Evolutionary conservation across 2,888 invertebrate genomes (phyloP), one percentile per base, ranked within the genome.

Genomic region (Incurvaria masculella): DNA sequence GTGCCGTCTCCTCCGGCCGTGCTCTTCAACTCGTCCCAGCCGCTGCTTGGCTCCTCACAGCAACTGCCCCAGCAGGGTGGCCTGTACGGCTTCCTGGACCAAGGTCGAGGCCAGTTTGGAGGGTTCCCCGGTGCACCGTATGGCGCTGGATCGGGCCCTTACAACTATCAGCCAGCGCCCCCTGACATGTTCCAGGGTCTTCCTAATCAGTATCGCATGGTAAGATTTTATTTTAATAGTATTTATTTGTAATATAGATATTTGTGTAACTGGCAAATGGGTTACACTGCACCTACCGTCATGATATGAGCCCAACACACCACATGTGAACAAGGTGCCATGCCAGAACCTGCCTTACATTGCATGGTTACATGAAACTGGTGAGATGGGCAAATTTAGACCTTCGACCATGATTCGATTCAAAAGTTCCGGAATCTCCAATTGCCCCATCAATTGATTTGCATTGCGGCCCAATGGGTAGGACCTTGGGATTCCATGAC

Each of bases 1-100:
- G 89, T 92, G 21, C 91, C 94, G 53, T 93, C 94, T 26, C 93
- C 92, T 47, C 93, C 94, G 17, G 88, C 90, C 14, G 88, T 92
- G 47, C 75, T 90, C 51, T 91, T 88, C 62, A 91, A 91, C 65
- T 88, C 91, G 23, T 86, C 90, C 42, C 86, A 86, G 62, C 83
- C 81, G 56, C 57, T 80, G 44, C 57, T 79, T 49, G 71, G 75
- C 38, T 78, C 78, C 1, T 76, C 79, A 4, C 84, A 83, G 42
- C 83, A 83, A 59, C 69, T 88, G 58, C 84, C 80, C 42, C 84
- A 86, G 53, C 90, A 87, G 62, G 86, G 86, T 57, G 84, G 90
- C 46, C 79, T 92, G 39, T 94, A 93, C 67, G 85, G 93, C 56
- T 94, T 94, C 81, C 76, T 87, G 56, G 82, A 82, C 53, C 89